Conservation (phyloP, 2,113 vertebrate species). For the Muscicapa adusta region DNA sequence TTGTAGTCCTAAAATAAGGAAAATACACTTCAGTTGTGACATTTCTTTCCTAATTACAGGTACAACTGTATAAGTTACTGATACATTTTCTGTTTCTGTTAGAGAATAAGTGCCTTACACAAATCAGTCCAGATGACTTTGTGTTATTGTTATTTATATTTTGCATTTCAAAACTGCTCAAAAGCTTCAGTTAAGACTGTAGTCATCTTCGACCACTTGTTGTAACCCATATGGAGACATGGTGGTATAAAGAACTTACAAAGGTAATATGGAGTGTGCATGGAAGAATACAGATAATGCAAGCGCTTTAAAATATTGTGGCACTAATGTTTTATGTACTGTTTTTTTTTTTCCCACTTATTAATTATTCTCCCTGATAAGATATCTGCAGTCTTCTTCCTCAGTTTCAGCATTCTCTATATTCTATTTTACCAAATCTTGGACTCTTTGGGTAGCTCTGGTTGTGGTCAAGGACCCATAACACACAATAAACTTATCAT, state of each 20-base stretch:
- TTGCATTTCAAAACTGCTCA: neutral
- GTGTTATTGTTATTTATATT: neutral
- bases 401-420: neutral
- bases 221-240: neutral
- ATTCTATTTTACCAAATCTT: neutral
- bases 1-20: neutral
- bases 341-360: neutral
- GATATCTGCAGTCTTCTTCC: neutral
- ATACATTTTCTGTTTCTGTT: neutral
- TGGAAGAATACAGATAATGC: neutral
- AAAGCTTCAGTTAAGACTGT: neutral
- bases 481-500: neutral
- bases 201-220: neutral
- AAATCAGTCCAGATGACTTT: neutral
- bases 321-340: neutral
- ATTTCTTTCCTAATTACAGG: neutral
- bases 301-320: neutral
- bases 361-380: neutral
- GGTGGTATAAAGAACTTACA: neutral
- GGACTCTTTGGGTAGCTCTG: neutral
- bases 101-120: neutral
- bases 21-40: neutral
- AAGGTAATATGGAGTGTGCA: neutral
- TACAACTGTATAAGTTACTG: neutral
- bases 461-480: neutral